A percentile compares a stretch with the other conserved stretches of the same genome.
Evolutionary conservation across 2,888 invertebrate species (phyloP).

Genomic region (Acholoe squamosa): DNA sequence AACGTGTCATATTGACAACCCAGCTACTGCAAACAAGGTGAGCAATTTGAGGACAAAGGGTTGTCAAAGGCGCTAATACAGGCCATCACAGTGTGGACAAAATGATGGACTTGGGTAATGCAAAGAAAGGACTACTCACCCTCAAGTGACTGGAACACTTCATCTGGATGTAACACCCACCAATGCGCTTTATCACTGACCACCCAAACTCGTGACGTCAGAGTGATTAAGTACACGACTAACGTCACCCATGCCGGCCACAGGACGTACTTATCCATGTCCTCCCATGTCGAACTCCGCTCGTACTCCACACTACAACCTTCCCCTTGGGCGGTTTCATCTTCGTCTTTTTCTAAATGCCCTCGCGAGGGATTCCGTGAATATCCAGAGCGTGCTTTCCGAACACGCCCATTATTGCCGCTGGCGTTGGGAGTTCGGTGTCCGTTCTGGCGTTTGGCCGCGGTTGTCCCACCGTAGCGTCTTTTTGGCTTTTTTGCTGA

Average conservation of each 20-base stretch:
- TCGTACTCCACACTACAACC: neutral
- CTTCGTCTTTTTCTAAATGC: neutral
- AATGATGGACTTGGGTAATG: no score
- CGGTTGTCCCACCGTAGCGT: neutral
- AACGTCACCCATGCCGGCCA: constrained; percentile 72
- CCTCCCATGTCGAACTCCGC: neutral
- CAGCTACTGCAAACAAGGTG: no score
- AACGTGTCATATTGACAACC: no score
- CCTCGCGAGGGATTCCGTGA: neutral
- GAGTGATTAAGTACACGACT: constrained; percentile 72
- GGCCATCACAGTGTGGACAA: no score
- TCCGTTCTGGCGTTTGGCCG: neutral
- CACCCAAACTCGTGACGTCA: constrained; percentile 72
- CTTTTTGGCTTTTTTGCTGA: constrained; percentile 34
- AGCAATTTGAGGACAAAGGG: no score
- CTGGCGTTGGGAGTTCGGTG: neutral
- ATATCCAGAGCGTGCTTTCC: neutral
- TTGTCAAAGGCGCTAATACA: no score
- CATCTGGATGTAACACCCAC: constrained; percentile 80
- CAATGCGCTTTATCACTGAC: constrained; percentile 73
- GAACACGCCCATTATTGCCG: neutral
- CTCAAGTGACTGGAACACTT: constrained; percentile 78
- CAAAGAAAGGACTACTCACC: constrained; percentile 71
- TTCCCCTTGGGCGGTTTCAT: neutral
- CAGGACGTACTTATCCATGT: neutral